Conservation (phyloP, 2,113 vertebrate species). For the Rafetus swinhoei region DNA sequence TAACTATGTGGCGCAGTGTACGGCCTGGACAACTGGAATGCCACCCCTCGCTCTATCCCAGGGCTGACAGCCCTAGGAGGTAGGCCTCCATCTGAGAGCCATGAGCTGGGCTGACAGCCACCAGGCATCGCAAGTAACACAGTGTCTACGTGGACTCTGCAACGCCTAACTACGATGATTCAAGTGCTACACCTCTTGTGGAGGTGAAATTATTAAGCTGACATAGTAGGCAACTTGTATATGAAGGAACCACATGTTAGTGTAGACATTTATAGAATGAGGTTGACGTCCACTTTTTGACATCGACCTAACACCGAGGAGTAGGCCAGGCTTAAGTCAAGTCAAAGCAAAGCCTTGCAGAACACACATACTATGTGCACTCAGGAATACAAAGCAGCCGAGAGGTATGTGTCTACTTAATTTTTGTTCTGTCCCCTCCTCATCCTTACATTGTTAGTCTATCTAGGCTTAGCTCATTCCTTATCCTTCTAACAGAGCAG, state of each 20-base stretch:
- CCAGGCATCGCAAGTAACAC: neutral
- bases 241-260: neutral
- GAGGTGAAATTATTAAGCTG: neutral
- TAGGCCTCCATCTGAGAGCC: too few species aligned
- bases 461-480: neutral
- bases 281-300: neutral
- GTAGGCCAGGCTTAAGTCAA: neutral
- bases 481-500: fast-evolving
- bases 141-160: neutral
- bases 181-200: neutral
- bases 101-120: neutral
- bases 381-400: neutral
- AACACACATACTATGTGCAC: neutral
- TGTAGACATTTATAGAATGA: neutral
- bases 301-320: neutral
- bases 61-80: too few species aligned
- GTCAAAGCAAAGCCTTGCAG: slow-evolving; percentile 29
- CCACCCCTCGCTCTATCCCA: neutral
- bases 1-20: neutral
- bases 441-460: neutral
- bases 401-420: neutral
- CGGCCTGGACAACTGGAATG: neutral
- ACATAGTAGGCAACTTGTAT: neutral
- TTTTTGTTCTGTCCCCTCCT: neutral
- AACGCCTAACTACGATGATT: neutral